Evolutionary conservation across 2,797 vertebrate species (phyloP).

Genomic region (Parambassis ranga): DNA sequence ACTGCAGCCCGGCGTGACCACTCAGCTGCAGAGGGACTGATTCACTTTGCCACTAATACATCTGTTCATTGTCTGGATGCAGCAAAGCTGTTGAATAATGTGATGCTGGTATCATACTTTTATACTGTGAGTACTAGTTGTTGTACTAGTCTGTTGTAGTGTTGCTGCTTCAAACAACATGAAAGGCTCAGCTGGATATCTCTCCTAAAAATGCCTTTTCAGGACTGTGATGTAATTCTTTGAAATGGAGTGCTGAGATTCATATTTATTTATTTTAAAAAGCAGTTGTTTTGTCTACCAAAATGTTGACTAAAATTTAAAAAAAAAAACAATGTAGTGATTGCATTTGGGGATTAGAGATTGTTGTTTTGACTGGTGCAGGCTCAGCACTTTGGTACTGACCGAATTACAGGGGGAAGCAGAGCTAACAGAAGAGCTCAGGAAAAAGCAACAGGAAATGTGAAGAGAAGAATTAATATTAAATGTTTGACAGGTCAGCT

Average conservation of each 20-base stretch:
- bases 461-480: too few species aligned
- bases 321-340: background rate
- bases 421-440: too few species aligned
- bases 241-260: constrained; percentile 16
- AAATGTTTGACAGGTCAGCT: too few species aligned
- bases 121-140: too few species aligned
- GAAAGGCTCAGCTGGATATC: constrained; percentile 6
- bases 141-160: constrained; percentile 14
- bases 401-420: too few species aligned
- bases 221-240: constrained; percentile 32
- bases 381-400: background rate
- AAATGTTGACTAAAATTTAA: constrained; percentile 2
- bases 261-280: background rate
- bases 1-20: background rate
- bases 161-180: constrained; percentile 25
- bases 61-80: background rate
- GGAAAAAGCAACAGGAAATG: too few species aligned
- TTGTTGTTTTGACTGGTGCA: background rate
- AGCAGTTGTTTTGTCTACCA: background rate
- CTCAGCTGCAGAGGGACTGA: background rate
- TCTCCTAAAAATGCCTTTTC: constrained; percentile 1
- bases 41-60: background rate
- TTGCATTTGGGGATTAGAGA: background rate
- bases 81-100: too few species aligned
- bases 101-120: too few species aligned